phyloP scores from a whole-genome alignment of 1,140 invertebrate genomes.

The Dryas iulia region DNA sequence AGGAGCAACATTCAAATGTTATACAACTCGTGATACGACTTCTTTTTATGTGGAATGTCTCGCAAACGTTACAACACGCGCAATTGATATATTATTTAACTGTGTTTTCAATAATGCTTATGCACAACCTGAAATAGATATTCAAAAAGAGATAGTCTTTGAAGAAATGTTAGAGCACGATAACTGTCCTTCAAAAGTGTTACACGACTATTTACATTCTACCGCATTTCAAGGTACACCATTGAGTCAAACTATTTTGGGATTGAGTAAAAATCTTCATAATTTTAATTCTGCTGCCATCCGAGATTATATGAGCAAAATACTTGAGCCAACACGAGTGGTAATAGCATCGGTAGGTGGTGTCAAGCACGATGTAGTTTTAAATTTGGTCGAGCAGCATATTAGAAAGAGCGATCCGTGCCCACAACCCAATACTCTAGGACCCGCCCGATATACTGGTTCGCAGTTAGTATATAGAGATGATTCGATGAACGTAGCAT shows the following conservation, averaged over 20 bases:
- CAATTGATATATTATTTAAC: constrained; percentile 87
- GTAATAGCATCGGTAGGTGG: constrained; percentile 95
- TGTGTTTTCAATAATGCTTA: constrained; percentile 87
- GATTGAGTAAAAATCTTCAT: constrained; percentile 87
- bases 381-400: constrained; percentile 40
- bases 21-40: constrained; percentile 88
- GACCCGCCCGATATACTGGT: constrained; percentile 76
- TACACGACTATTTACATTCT: constrained; percentile 88
- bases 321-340: constrained; percentile 91
- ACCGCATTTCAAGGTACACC: constrained; percentile 86
- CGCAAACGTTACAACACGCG: constrained; percentile 81
- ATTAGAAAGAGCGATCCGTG: constrained; percentile 30
- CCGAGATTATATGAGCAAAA: constrained; percentile 86
- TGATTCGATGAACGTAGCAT: constrained; percentile 84
- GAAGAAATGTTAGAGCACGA: constrained; percentile 86
- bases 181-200: constrained; percentile 85
- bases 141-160: constrained; percentile 86
- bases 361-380: constrained; percentile 74
- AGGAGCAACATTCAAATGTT: constrained; percentile 89
- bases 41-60: constrained; percentile 90
- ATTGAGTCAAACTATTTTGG: constrained; percentile 86
- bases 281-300: constrained; percentile 85
- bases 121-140: constrained; percentile 82
- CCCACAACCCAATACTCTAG: constrained; percentile 21
- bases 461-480: constrained; percentile 83